These are phyloP conservation scores for Dicyrtomina minuta DNA, from an alignment of 2,888 invertebrate genomes.

Conservation along the genomic window DNA sequence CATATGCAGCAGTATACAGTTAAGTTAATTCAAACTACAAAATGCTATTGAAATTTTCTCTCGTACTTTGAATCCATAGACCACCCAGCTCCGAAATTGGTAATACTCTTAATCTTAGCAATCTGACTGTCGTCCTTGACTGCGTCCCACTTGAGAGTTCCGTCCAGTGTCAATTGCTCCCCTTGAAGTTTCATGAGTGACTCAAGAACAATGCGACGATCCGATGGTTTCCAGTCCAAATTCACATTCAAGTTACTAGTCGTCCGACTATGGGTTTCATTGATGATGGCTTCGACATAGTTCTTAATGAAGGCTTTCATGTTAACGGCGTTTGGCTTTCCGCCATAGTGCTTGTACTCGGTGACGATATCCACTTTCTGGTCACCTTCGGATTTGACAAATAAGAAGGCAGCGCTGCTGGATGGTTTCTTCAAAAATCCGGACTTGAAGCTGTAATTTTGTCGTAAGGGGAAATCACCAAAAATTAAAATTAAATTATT, in stretches of 20 bases:
- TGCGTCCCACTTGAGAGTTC: constrained; percentile 51
- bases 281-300: constrained; percentile 42
- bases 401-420: constrained; percentile 35
- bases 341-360: constrained; percentile 33
- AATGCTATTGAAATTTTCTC: no score
- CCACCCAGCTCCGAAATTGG: constrained; percentile 34
- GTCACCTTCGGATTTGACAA: constrained; percentile 41
- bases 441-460: constrained; percentile 45
- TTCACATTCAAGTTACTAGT: constrained; percentile 41
- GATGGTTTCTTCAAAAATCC: constrained; percentile 36
- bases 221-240: constrained; percentile 44
- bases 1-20: no score
- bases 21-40: no score
- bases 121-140: constrained; percentile 41
- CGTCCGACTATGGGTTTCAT: constrained; percentile 38
- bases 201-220: constrained; percentile 39
- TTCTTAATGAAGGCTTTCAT: constrained; percentile 42
- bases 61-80: constrained; percentile 45
- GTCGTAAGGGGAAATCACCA: neutral
- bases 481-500: neutral
- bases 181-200: constrained; percentile 35
- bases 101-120: constrained; percentile 42
- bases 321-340: constrained; percentile 34
- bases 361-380: constrained; percentile 43
- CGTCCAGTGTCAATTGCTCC: constrained; percentile 42